Base-by-base conservation (phyloP, 1,140 invertebrate species). In the Schlechtendalia chinensis region DNA sequence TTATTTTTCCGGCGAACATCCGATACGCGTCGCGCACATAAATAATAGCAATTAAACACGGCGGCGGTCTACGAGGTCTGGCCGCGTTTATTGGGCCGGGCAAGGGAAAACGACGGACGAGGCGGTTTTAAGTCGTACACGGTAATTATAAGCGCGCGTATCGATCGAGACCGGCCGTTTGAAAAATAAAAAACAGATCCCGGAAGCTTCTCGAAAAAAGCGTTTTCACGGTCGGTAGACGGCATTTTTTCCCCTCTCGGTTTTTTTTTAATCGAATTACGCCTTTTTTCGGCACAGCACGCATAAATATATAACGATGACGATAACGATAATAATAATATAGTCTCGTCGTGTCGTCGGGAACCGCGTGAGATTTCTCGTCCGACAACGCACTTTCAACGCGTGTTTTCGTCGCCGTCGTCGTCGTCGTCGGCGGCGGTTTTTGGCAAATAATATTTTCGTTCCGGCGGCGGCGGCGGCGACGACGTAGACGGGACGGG, bases 391-490 rank as follows among this genome's bases (percentile, higher is more conserved):
- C 65, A n/a, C 63, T n/a, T 58, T n/a, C 53, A 1, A 19, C 16
- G 16, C 22, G 56, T 5, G 47, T 14, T 14, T 39, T 50, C 47
- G 47, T 50, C 47, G 47, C 12, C 47, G 47, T 50, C 63, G 63
- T 17, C 45, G 24, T 22, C 24, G 67, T 24, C 67, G 27, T 24
- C 19, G 63, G 32, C 19, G 32, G 63, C 22, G 69, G 69, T 72
- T 72, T 71, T 72, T 72, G 69, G 69, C 69, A 54, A 72, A 72
- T 72, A 72, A 72, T 72, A 72, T 72, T 72, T 71, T 72, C 24
- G 69, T 72, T 72, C 29, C 67, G 45, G 24, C 65, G 14, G 14
- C 45, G 32, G 8, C 32, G 32, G 32, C 32, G 3, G 32, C 32
- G 45, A 8, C 22, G 56, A 10, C 56, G 8, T 12, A 24, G 29